Evolutionary conservation across 1,140 invertebrate species (phyloP), one percentile per base, ranked within the genome.

Genomic region (Samia ricini): DNA sequence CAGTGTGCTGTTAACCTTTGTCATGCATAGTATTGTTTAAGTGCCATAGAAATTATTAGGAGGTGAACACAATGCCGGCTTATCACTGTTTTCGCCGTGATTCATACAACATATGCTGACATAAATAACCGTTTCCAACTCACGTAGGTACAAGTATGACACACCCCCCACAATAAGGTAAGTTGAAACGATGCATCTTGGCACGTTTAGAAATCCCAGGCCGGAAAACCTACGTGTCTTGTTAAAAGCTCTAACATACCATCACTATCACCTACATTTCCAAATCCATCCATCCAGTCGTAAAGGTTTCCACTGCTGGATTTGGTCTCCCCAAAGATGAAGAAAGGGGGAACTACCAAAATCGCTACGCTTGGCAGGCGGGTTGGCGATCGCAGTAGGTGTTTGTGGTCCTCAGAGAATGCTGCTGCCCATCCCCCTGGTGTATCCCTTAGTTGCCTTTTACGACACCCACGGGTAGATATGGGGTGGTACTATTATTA

Each of bases 21-120:
- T 56, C 15, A 56, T 26, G 15, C 26, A 18, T 57, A 23, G 52
- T 23, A 12, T 24, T 23, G 52, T 55, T 55, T 24, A 24, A n/a
- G 8, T 24, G 52, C 22, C 4, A 55, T 55, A 24, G 20, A 24
- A 57, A 57, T 29, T 8, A 33, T 29, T 29, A 57, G 36, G 23
- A 26, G 19, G 26, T 36, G 56, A 36, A 42, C 56, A 57, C 12
- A 57, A 42, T 26, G 56, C 56, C 24, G 33, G 29, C 56, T 57
- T 57, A 57, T 57, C 56, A 36, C 15, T 23, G n/a, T 1, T 42
- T 7, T n/a, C n/a, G 24, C 22, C 24, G 20, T 57, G 56, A 57
- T 18, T 57, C 56, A 57, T 57, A 33, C n/a, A 57, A 19, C 36
- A 7, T 24, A 15, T n/a, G 29, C 15, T 36, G 36, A 10, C 36